Conservation (phyloP, 2,113 vertebrate species). For the Pseudolaguvia tuberculata region DNA sequence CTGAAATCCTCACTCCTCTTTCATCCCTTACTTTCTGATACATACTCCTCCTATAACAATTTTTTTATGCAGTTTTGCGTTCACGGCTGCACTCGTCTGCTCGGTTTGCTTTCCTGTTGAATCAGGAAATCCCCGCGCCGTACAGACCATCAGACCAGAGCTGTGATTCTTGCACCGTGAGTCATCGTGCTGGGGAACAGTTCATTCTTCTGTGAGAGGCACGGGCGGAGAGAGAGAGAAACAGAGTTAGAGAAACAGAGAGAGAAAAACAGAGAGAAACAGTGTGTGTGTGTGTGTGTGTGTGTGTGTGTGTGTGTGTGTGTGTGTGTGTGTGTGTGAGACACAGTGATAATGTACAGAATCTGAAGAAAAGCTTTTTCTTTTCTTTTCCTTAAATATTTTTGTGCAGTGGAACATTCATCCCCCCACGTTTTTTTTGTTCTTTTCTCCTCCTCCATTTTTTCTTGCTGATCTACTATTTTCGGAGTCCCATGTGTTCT, state of each 20-base stretch:
- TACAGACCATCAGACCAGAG: constrained; percentile 48
- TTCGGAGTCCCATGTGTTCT: constrained; percentile 2
- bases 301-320: constrained; percentile 22
- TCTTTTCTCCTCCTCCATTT: too few relatives aligned
- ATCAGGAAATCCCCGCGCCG: constrained; percentile 49
- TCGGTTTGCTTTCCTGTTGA: constrained; percentile 43
- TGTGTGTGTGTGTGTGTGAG: constrained; percentile 18
- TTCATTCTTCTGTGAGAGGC: constrained; percentile 50
- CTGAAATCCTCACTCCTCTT: neutral
- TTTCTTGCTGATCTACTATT: too few relatives aligned
- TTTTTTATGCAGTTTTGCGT: neutral
- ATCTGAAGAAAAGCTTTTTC: constrained; percentile 26
- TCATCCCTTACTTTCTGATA: neutral
- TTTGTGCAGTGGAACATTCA: constrained; percentile 6
- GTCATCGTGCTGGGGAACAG: constrained; percentile 51
- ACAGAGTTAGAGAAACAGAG: neutral
- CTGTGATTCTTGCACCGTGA: constrained; percentile 50
- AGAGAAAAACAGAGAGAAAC: constrained; percentile 20
- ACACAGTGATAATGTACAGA: neutral
- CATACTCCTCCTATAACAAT: neutral
- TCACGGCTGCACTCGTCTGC: constrained; percentile 19
- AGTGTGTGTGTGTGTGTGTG: constrained; percentile 39
- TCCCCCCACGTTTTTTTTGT: too few relatives aligned
- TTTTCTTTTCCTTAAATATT: neutral
- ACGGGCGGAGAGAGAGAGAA: constrained; percentile 23